Evolutionary conservation across 2,113 vertebrate species (phyloP), one percentile per base, ranked within the genome.

Genomic region (Chionomys nivalis): DNA sequence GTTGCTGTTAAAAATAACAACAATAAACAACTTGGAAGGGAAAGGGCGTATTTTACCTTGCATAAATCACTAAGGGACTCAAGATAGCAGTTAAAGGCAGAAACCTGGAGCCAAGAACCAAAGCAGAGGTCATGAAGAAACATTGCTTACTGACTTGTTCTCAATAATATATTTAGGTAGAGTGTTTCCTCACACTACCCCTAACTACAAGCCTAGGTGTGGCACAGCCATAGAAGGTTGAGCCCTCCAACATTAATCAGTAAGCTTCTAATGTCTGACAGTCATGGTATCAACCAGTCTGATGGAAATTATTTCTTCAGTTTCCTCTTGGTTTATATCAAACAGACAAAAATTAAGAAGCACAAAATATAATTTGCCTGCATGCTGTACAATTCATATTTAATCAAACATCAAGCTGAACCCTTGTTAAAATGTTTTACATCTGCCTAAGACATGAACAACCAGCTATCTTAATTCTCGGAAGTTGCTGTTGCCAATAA

Each of bases 361-460:
- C 5, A 81, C 10, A 81, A 58, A 58, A 55, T 24, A n/a, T 21
- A 97, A 28, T 72, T 92, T 95, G 70, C 92, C 97, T 96, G 95
- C 93, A 96, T 82, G 97, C 87, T 91, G 87, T 72, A 96, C 97
- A 97, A 97, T 94, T 75, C 97, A 93, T 98, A 98, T 98, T 98
- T 98, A 98, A 98, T 98, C 97, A 98, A 98, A 98, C 97, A 98
- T 98, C 96, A 98, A 98, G 97, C 95, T 94, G 97, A 98, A 98
- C 97, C 97, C 97, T 96, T 97, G 65, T 90, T 98, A 98, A 98
- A 98, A 98, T 98, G 96, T 96, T 94, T 97, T 97, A 97, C 94
- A 83, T 93, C 97, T 97, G 94, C 90, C 97, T 96, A 98, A 98
- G 97, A 98, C 98, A 98, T 98, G 97, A 95, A 96, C 93, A 94